Evolutionary conservation across 2,113 vertebrate species (phyloP), one percentile per base, ranked within the genome.

Genomic region (Pandion haliaetus): DNA sequence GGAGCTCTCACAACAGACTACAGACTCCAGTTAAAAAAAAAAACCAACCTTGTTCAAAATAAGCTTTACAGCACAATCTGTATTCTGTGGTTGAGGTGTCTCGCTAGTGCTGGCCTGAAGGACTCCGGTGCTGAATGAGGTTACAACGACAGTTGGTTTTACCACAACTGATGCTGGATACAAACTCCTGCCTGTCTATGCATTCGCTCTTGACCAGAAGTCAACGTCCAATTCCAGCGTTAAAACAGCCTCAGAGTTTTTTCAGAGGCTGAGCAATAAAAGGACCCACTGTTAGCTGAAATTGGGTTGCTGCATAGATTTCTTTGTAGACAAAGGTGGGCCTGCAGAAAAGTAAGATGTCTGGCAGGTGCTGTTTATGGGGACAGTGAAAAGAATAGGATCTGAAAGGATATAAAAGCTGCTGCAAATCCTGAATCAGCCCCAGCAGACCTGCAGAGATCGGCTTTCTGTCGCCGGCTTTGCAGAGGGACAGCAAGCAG

Each of bases 401-500:
- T 72, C 66, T 96, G 78, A 95, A 91, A 76, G 81, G 81, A 34
- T 36, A 83, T 63, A 96, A 94, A 96, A 76, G 78, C 86, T 82
- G 69, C 73, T 89, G 69, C 93, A 89, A 50, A 77, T 59, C 61
- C 77, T 65, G 78, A 95, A 85, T 82, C 61, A 65, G 84, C 77
- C 55, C n/a, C 44, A 62, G 82, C 77, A 84, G 80, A 78, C 52
- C 57, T 67, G 42, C 82, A 21, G 88, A 58, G 85, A 84, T 25
- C 8, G 1, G 34, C 44, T 62, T 62, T 78, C 77, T 86, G 59
- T 26, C 1, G 0, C 47, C 3, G 14, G 80, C 88, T 81, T 83
- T 89, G 82, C 91, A 69, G 92, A 88, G 36, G 69, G 80, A 63
- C 67, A 69, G 72, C 63, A 4, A 47, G 85, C 5, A 40, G 69